Evolutionary conservation across 1,140 invertebrate genomes (phyloP).

Genomic region (Ericerus pela): DNA sequence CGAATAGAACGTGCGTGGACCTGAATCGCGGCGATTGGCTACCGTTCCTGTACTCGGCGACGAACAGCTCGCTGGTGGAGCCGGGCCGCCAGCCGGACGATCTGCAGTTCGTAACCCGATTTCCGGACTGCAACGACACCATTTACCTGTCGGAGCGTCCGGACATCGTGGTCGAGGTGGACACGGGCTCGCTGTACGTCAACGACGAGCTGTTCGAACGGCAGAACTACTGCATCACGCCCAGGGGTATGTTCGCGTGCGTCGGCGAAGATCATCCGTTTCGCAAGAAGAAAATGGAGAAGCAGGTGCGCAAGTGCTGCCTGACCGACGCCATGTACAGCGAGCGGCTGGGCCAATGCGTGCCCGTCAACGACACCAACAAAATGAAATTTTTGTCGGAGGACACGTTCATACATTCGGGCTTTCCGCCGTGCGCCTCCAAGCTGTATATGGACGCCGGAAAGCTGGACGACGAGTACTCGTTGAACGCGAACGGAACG

Average conservation of each 20-base stretch:
- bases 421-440: conserved; percentile 37
- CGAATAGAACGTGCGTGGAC: neutral
- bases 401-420: conserved; percentile 22
- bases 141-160: neutral
- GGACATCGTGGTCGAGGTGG: neutral
- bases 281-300: conserved; percentile 14
- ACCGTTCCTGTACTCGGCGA: conserved; percentile 2
- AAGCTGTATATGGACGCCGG: conserved; percentile 32
- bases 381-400: neutral
- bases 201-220: conserved; percentile 23
- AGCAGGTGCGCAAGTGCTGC: conserved; percentile 40
- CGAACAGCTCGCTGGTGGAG: neutral
- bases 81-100: neutral
- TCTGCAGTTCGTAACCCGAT: neutral
- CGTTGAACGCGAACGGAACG: conserved; percentile 34
- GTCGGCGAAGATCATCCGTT: conserved; percentile 26
- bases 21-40: neutral
- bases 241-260: conserved; percentile 41
- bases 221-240: conserved; percentile 41
- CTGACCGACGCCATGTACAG: conserved; percentile 40
- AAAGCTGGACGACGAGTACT: conserved; percentile 30
- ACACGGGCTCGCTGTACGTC: neutral
- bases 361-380: conserved; percentile 28
- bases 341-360: conserved; percentile 34
- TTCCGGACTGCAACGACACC: neutral